Base-by-base conservation (phyloP, 1,140 invertebrate genomes). In the Paraescarpia echinospica region DNA sequence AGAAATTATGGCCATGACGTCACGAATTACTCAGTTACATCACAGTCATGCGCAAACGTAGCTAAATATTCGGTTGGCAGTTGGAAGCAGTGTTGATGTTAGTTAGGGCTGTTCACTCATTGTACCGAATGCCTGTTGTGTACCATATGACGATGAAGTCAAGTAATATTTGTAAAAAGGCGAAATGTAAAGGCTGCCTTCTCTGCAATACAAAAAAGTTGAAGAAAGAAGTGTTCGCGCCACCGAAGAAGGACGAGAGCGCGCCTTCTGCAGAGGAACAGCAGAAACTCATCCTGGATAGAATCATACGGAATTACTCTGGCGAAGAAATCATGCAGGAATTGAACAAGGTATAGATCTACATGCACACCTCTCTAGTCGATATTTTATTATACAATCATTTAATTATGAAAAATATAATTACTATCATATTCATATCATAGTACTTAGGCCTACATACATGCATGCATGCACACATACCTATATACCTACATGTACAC, bases 21-120 rank as follows among this genome's bases (percentile, higher is more conserved):
- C 59, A 77, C 59, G 59, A 77, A 77, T 77, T 77, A 77, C 59
- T 77, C 59, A 77, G 59, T 77, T 77, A 77, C 59, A 77, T 77
- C 59, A 77, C 59, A 77, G 59, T 77, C 59, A 77, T 77, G 59
- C 59, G 59, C 59, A 77, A 18, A 77, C 59, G 59, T 77, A 31
- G 59, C 59, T 77, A 27, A 77, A 77, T 77, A 31, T 77, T 77
- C 59, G 59, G 59, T 77, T 77, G 59, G 59, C 59, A 77, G 59
- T 77, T 77, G 59, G 59, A 77, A 77, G 59, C 59, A 77, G 59
- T 77, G 59, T 77, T 77, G 22, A 77, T 77, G 59, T 77, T 77
- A 77, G 59, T 77, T 77, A 77, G 59, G 59, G 22, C 59, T 77
- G 59, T 77, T 77, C 14, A 27, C 59, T 77, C 4, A 77, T 18